These are phyloP conservation scores for Synaphobranchus kaupii DNA, from an alignment of 2,797 vertebrate species.

Conservation along the genomic window DNA sequence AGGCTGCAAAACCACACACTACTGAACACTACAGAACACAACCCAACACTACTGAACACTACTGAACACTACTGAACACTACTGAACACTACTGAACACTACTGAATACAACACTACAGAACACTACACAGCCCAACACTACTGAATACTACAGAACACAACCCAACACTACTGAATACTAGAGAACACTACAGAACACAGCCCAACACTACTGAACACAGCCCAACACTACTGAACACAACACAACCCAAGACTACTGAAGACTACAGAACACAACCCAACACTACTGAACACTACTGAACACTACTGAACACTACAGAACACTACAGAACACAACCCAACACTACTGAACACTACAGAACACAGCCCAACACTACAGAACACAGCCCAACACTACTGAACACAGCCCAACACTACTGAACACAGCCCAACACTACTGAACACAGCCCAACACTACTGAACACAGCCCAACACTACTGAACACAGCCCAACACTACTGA, in stretches of 20 bases:
- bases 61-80: background rate
- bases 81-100: background rate
- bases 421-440: background rate
- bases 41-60: background rate
- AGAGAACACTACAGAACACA: background rate
- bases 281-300: background rate
- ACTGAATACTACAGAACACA: background rate
- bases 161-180: background rate
- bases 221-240: background rate
- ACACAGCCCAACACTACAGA: background rate
- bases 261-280: background rate
- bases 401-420: background rate
- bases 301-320: background rate
- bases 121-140: background rate
- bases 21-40: background rate
- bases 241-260: background rate
- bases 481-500: background rate
- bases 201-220: background rate
- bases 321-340: background rate
- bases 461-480: slow-evolving; percentile 41
- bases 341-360: background rate
- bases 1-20: slow-evolving; percentile 69
- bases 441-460: slow-evolving; percentile 13
- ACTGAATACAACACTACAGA: background rate
- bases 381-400: background rate